Conservation (phyloP, 2,797 vertebrate genomes). For the Triplophysa yarkandensis region DNA sequence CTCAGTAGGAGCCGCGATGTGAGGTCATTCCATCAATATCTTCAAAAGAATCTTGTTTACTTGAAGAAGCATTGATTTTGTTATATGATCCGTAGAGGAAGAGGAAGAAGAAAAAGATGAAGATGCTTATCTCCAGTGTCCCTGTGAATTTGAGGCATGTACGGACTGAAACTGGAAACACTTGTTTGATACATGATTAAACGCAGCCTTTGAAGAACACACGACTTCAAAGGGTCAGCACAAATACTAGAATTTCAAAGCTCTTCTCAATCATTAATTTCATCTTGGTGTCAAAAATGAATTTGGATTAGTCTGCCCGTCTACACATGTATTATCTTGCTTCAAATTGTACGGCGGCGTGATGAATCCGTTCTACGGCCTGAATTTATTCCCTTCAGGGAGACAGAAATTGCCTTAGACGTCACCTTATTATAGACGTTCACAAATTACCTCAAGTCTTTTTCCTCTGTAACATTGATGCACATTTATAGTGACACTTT, state of each 20-base stretch:
- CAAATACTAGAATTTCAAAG: conserved; percentile 44
- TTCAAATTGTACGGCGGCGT: conserved; percentile 35
- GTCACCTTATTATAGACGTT: conserved; percentile 40
- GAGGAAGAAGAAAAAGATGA: conserved; percentile 4
- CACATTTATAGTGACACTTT: conserved; percentile 54
- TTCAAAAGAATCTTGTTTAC: conserved; percentile 26
- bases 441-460: conserved; percentile 44
- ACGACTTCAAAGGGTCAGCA: conserved; percentile 52
- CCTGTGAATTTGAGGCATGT: conserved; percentile 21
- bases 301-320: conserved; percentile 41
- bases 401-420: conserved; percentile 39
- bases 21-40: not conserved
- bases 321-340: conserved; percentile 35
- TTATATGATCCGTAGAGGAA: conserved; percentile 10
- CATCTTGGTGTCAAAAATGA: conserved; percentile 35
- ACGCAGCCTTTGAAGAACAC: conserved; percentile 40
- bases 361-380: conserved; percentile 16
- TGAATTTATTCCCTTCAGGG: conserved; percentile 23
- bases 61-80: conserved; percentile 24
- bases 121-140: conserved; percentile 14
- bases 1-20: not conserved
- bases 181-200: conserved; percentile 46
- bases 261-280: conserved; percentile 39
- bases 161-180: conserved; percentile 24
- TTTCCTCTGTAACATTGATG: conserved; percentile 31